Conservation (phyloP, 2,888 invertebrate genomes). For the Drosophila flavopinicola region DNA sequence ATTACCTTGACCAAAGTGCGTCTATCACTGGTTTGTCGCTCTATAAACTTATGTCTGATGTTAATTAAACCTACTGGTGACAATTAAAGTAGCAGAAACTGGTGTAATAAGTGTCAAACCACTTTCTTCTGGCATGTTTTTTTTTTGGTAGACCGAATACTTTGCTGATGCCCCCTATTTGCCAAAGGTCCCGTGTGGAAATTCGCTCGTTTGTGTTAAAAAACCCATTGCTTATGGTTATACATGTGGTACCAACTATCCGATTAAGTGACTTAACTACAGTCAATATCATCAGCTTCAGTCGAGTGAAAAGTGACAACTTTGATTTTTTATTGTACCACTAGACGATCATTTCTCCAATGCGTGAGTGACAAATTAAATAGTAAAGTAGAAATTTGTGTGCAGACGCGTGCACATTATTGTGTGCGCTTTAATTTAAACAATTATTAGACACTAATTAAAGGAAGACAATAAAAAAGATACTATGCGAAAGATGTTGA, state of each 20-base stretch:
- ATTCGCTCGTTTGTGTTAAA: constrained; percentile 27
- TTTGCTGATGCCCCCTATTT: constrained; percentile 3
- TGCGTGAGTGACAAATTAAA: constrained; percentile 76
- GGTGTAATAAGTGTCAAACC: constrained; percentile 27
- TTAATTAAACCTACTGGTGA: background rate
- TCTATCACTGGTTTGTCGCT: constrained; percentile 14
- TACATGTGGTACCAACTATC: background rate
- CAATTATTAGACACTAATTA: constrained; percentile 72
- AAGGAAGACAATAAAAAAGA: constrained; percentile 35
- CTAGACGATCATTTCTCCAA: constrained; percentile 23
- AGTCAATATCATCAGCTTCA: background rate
- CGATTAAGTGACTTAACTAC: background rate
- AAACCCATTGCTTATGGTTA: constrained; percentile 24
- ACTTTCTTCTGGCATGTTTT: constrained; percentile 46
- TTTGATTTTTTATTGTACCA: background rate
- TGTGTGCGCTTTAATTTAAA: constrained; percentile 60
- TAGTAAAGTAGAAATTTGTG: constrained; percentile 30
- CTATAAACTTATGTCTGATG: background rate
- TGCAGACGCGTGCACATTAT: constrained; percentile 42
- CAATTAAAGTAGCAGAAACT: constrained; percentile 28
- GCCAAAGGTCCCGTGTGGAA: constrained; percentile 38
- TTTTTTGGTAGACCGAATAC: too few species aligned
- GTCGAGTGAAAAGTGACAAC: constrained; percentile 13
- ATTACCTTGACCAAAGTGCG: background rate
- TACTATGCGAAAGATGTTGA: constrained; percentile 5